Evolutionary conservation across 2,888 invertebrate genomes (phyloP), one percentile per base, ranked within the genome.

Genomic region (Ophraella communa): DNA sequence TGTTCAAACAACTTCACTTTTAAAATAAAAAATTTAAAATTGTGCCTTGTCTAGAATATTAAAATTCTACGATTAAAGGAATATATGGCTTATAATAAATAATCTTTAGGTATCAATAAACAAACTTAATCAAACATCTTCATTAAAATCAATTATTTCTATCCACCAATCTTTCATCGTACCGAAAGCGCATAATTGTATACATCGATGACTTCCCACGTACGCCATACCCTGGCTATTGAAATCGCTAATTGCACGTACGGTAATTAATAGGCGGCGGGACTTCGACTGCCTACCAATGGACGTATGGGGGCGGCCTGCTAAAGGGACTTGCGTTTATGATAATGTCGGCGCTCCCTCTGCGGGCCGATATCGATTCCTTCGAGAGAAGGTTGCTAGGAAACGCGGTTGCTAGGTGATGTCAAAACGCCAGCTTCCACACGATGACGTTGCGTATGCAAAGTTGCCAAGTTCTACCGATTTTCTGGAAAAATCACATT

Each of bases 381-480:
- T 56, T 18, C 57, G 47, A 54, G 58, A 57, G 66, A n/a, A n/a
- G 66, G 66, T 66, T 66, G 66, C 66, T 64, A 66, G 57, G 64
- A 66, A 51, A 64, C 66, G 52, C 51, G 42, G 66, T 66, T 64
- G 66, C 66, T 64, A 64, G 47, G 66, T 42, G 52, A 66, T 61
- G 60, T 53, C 47, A 18, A 49, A 47, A 59, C 54, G 58, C 59
- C 65, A 42, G 66, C 63, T 39, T 44, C 51, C 62, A 47, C 47
- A 23, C 18, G 42, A 21, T 17, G 17, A 14, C 17, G 39, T 39
- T 39, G 39, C 35, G 35, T 35, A 35, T 35, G 35, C 39, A 39
- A 39, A 39, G 39, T 39, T 39, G 39, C 39, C 39, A 39, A 14
- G 39, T 17, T 14, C 7, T 7, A 14, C 17, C 2, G 17, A 39